phyloP scores from a whole-genome alignment of 2,888 invertebrate species.

The Chironomus riparius region DNA sequence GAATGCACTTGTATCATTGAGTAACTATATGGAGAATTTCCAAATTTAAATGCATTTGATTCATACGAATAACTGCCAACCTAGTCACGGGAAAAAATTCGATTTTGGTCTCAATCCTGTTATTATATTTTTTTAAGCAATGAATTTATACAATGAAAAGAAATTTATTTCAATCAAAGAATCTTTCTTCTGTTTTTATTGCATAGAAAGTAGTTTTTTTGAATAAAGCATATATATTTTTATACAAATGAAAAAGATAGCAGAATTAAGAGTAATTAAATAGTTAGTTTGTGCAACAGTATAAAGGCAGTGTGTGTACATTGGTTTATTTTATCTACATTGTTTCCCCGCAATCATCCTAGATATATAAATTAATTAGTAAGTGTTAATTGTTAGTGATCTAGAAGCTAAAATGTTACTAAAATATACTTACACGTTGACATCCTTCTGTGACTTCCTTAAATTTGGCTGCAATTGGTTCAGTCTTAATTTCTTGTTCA shows the following conservation, averaged over 20 bases:
- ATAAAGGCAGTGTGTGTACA: conserved; percentile 15
- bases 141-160: not conserved
- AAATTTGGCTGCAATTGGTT: conserved; percentile 42
- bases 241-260: not conserved
- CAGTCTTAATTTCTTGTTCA: conserved; percentile 46
- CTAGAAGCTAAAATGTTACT: no score
- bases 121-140: not conserved
- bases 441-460: conserved; percentile 48
- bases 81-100: conserved; percentile 35
- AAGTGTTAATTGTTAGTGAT: conserved; percentile 19
- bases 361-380: conserved; percentile 18
- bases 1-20: conserved; percentile 56
- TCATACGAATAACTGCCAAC: conserved; percentile 58
- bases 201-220: not conserved
- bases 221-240: not conserved
- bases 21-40: conserved; percentile 66
- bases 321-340: conserved; percentile 10
- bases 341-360: conserved; percentile 24
- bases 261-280: not conserved
- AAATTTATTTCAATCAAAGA: not conserved
- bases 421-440: conserved; percentile 44
- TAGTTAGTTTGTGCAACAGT: not conserved
- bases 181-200: not conserved
- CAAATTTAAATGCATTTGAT: conserved; percentile 78
- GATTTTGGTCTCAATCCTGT: not conserved